Conservation (phyloP, 2,888 invertebrate species). For the Heliconius aoede region DNA sequence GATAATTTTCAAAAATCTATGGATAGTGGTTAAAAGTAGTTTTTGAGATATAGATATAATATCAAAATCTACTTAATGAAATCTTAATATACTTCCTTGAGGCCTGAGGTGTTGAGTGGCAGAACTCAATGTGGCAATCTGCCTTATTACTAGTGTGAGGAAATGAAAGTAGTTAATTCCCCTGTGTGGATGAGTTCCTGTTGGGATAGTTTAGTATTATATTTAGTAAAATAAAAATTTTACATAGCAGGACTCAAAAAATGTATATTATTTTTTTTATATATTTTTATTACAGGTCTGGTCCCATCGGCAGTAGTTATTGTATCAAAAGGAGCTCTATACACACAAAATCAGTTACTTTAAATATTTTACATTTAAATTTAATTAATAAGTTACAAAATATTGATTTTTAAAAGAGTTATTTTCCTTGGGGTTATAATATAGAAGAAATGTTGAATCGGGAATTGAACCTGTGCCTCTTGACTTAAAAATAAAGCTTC, state of each 20-base stretch:
- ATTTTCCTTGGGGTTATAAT: not conserved
- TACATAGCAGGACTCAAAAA: not conserved
- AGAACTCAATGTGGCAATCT: no score
- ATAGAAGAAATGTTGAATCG: not conserved
- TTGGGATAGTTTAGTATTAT: no score
- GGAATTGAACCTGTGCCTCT: not conserved
- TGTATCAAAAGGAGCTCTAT: constrained; percentile 83
- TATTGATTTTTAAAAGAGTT: constrained; percentile 1
- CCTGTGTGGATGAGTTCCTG: no score
- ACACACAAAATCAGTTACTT: constrained; percentile 30
- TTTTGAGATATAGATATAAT: no score
- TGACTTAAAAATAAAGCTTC: not conserved
- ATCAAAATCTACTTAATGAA: no score
- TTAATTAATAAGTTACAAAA: constrained; percentile 11
- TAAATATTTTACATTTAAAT: not conserved
- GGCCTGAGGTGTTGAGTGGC: no score
- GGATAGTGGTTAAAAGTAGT: no score
- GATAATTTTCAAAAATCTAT: no score
- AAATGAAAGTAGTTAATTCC: no score
- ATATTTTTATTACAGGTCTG: constrained; percentile 84
- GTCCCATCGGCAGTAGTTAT: constrained; percentile 94
- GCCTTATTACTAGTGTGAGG: no score
- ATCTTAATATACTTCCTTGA: no score
- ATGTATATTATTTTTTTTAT: not conserved
- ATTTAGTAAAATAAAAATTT: no score